These are phyloP conservation scores for Rhadina sibilatrix DNA, from an alignment of 2,113 vertebrate genomes.

Conservation along the genomic window DNA sequence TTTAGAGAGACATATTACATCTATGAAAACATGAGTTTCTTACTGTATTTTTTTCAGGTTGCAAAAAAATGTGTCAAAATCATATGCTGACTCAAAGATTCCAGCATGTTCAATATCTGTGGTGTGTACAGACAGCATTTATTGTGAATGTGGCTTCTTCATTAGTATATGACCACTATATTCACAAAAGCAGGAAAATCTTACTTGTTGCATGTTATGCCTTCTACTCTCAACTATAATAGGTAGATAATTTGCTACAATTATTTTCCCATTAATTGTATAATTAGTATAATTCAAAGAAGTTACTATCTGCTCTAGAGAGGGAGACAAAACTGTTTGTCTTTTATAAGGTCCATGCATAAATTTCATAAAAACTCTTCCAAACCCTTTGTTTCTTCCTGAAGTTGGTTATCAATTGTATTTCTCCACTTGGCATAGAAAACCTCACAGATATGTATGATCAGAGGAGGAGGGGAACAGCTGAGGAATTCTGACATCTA, in stretches of 20 bases:
- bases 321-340: background rate
- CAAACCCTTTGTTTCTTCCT: background rate
- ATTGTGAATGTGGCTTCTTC: background rate
- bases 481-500: background rate
- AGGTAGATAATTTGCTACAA: background rate
- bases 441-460: background rate
- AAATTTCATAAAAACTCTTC: background rate
- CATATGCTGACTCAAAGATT: background rate
- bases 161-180: background rate
- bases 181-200: background rate
- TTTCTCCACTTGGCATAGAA: background rate
- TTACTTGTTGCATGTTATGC: background rate
- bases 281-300: background rate
- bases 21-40: background rate
- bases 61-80: background rate
- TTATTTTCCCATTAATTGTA: background rate
- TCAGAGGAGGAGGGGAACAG: background rate
- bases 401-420: background rate
- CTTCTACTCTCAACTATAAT: background rate
- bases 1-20: background rate
- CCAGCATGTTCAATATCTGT: background rate
- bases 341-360: background rate
- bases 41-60: background rate
- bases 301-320: background rate
- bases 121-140: background rate